Percentiles rank a stretch among this genome's conserved stretches.
phyloP scores from a whole-genome alignment of 2,888 invertebrate species.

The Microctonus brassicae region DNA sequence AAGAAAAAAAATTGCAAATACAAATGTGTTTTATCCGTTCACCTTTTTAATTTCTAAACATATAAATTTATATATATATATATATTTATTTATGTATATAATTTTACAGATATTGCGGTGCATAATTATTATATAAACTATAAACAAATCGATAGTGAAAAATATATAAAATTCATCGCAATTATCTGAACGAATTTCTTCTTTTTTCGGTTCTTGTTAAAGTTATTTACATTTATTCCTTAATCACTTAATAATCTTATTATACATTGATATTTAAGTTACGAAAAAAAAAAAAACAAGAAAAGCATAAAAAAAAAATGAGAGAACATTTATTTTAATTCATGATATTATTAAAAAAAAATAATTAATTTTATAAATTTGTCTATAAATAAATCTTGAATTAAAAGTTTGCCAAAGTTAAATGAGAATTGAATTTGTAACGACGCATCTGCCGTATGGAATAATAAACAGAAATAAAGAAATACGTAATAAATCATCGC shows the following conservation, averaged over 20 bases:
- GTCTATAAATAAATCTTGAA: slow-evolving; percentile 32
- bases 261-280: slow-evolving; percentile 62
- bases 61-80: too few relatives aligned
- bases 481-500: slow-evolving; percentile 11
- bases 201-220: not conserved
- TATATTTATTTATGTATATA: not conserved
- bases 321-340: too few relatives aligned
- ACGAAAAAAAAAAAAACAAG: not conserved
- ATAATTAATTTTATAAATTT: too few relatives aligned
- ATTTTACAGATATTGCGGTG: not conserved
- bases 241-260: slow-evolving; percentile 54
- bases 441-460: slow-evolving; percentile 35
- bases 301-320: too few relatives aligned
- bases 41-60: too few relatives aligned
- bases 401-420: slow-evolving; percentile 17
- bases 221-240: not conserved
- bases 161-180: not conserved
- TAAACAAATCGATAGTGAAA: not conserved
- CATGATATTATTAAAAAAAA: too few relatives aligned
- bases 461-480: not conserved
- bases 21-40: slow-evolving; percentile 1
- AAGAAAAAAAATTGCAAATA: not conserved
- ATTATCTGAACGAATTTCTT: not conserved
- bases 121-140: not conserved
- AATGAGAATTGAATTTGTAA: slow-evolving; percentile 1